Evolutionary conservation across 2,113 vertebrate genomes (phyloP), one percentile per base, ranked within the genome.

Genomic region (Petrocephalus zakoni): DNA sequence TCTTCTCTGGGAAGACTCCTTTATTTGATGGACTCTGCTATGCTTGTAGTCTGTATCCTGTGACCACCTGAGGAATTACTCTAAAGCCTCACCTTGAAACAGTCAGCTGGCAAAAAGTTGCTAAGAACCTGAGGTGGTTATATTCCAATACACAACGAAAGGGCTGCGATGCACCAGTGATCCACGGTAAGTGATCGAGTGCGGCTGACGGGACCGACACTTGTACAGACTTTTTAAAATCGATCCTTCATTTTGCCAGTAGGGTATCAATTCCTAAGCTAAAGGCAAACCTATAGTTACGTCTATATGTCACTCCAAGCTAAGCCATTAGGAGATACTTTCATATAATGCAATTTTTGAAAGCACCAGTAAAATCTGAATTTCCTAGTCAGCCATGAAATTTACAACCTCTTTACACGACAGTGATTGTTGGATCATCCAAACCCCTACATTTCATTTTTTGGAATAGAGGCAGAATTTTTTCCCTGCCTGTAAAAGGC

Each of bases 391-490:
- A 89, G 89, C 3, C 58, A 87, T 87, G 37, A 75, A 82, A 91
- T 93, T 91, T 91, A 92, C 25, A 56, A 91, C 90, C 61, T 8
- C 84, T 88, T 93, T 93, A 90, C 90, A 90, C 91, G 84, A 82
- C 90, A 83, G 82, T 55, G 88, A 89, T 90, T 1, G 88, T 90
- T 92, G 88, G 90, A 64, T 15, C 13, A 88, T 78, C 88, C 8
- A 64, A 25, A 53, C n/a, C 34, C 3, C 29, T 64, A 37, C 49
- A 81, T 93, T 92, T 92, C 61, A 75, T 53, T 25, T 34, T 56
- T 86, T 92, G 92, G 90, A 92, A 90, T 89, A 85, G 42, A 88
- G 90, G 90, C 91, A 90, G 89, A 89, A 90, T 91, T 91, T 83
- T 83, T 82, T 89, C 13, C 90, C 61, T 78, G 82, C 53, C 75